Percentiles rank a stretch among this genome's conserved stretches.
phyloP scores from a whole-genome alignment of 1,140 invertebrate species.

The Gerris buenoi region DNA sequence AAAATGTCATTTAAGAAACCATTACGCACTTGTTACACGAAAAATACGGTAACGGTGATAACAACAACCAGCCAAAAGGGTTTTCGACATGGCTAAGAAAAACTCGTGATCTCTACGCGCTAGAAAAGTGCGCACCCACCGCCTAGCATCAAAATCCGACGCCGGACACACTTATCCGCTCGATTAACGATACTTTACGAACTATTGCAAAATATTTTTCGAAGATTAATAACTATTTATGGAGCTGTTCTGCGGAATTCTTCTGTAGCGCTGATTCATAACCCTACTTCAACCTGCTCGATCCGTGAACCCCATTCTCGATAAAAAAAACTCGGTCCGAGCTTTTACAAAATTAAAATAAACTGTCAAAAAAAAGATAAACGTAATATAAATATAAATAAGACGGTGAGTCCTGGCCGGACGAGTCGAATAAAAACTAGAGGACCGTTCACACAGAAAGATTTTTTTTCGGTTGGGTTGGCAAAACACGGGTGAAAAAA shows the following conservation, averaged over 20 bases:
- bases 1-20: neutral
- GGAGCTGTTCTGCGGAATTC: neutral
- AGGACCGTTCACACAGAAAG: no score
- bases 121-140: no score
- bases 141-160: no score
- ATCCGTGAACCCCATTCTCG: neutral
- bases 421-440: no score
- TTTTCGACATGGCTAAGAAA: neutral
- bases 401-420: no score
- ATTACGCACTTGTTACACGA: neutral
- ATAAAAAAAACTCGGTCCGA: no score
- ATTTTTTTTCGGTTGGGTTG: no score
- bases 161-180: neutral
- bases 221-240: neutral
- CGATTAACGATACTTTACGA: neutral
- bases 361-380: no score
- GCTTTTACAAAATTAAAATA: no score
- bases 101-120: neutral
- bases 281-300: constrained; percentile 3
- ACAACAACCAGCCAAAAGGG: neutral
- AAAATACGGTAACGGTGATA: neutral
- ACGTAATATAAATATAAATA: no score
- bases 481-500: no score
- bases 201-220: neutral
- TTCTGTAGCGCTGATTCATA: constrained; percentile 5